Evolutionary conservation across 2,888 invertebrate species (phyloP), one percentile per base, ranked within the genome.

Genomic region (Ommatoiulus sabulosus): DNA sequence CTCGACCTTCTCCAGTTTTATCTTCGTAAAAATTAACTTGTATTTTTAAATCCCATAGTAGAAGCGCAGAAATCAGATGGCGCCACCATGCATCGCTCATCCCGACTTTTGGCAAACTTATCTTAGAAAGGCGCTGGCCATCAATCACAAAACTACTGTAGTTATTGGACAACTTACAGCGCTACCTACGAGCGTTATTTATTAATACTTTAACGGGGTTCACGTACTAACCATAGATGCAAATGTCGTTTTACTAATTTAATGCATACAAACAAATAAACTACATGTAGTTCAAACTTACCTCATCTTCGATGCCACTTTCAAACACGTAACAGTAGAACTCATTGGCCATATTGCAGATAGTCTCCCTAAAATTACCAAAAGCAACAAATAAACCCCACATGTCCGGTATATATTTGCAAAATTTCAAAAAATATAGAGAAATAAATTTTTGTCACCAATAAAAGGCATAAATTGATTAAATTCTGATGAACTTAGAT

Each of bases 281-380:
- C 17, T 20, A n/a, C n/a, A n/a, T n/a, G n/a, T n/a, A 17, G n/a
- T 8, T 20, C 4, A 63, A 43, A 90, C 90, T 90, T 89, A 92
- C 92, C 91, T 92, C 91, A 87, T 91, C 91, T 87, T 91, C 91
- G 43, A 90, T 90, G 35, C 89, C 88, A 8, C 92, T 91, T 90
- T 92, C 91, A 91, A 92, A 92, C 20, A 93, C 92, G 90, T 92
- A 92, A 87, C 92, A 92, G 44, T 91, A 90, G 90, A 93, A 93
- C 88, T 92, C 90, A 88, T 92, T 91, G 15, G 92, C 92, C 89
- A 93, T 90, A 87, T 92, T 92, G 90, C 93, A 93, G 6, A 92
- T 92, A 2, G 92, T 93, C 89, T 93, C 92, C n/a, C 93, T 93
- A 91, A 44, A 85, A 85, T 15, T 3, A 10, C 24, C 10, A 85